These are phyloP conservation scores for Anomalospiza imberbis DNA, from an alignment of 2,797 vertebrate species.

Conservation along the genomic window DNA sequence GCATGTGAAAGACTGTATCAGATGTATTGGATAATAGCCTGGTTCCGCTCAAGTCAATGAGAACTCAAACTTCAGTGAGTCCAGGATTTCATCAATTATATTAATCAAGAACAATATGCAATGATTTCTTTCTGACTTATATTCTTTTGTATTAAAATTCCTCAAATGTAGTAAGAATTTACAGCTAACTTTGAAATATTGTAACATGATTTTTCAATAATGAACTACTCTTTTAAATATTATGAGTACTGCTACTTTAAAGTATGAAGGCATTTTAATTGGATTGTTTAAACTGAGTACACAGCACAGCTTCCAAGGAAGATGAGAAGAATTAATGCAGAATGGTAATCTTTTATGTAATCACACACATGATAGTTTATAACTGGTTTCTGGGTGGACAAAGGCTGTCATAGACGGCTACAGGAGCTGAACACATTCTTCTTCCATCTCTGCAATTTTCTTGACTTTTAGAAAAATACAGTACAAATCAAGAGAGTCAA, in stretches of 20 bases:
- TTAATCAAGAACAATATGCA: not conserved
- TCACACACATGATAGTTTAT: not conserved
- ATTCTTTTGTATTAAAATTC: not conserved
- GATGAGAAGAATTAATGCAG: not conserved
- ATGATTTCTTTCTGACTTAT: not conserved
- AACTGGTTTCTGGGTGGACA: constrained; percentile 19
- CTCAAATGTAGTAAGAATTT: not conserved
- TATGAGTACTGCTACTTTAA: not conserved
- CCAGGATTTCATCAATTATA: not conserved
- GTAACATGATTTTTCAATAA: not conserved
- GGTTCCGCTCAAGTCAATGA: not conserved
- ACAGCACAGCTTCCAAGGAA: not conserved
- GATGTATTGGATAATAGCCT: not conserved
- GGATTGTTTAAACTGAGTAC: not conserved
- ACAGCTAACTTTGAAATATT: not conserved
- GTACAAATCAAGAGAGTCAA: not conserved
- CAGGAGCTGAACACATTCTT: not conserved
- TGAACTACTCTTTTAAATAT: not conserved
- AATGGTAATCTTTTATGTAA: constrained; percentile 5
- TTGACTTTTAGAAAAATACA: not conserved
- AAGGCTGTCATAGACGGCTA: not conserved
- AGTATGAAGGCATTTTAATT: constrained; percentile 2
- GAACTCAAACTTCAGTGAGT: not conserved
- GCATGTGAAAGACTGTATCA: not conserved
- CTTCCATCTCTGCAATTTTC: not conserved